Conservation (phyloP, 2,797 vertebrate species). For the Smutsia temminckii region DNA sequence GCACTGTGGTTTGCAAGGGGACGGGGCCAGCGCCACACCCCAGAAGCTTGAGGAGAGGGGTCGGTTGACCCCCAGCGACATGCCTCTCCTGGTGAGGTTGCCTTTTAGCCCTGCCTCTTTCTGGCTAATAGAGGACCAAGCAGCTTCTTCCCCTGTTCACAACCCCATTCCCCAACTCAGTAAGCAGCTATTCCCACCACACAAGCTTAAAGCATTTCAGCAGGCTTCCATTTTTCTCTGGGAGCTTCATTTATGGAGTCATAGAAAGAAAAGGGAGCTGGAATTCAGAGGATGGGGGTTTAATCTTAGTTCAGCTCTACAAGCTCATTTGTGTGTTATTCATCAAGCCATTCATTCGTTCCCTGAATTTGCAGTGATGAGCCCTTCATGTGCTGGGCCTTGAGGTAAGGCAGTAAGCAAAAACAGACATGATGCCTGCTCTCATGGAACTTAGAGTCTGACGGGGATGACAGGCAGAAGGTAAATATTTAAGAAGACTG, state of each 20-base stretch:
- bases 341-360: not conserved
- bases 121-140: not conserved
- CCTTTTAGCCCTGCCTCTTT: not conserved
- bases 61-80: constrained; percentile 87
- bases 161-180: not conserved
- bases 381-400: not conserved
- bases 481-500: not conserved
- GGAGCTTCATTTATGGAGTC: not conserved
- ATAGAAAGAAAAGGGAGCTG: not conserved
- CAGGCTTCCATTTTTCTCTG: not conserved
- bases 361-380: not conserved
- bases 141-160: not conserved
- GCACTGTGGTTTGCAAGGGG: constrained; percentile 91
- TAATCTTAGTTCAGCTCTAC: not conserved
- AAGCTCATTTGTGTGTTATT: not conserved
- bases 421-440: not conserved
- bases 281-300: not conserved
- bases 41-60: constrained; percentile 90
- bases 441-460: not conserved
- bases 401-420: not conserved
- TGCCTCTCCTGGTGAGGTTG: constrained; percentile 90
- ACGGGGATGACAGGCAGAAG: not conserved
- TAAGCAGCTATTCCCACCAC: not conserved
- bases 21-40: constrained; percentile 87
- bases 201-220: not conserved